Percentiles rank a stretch among this genome's conserved stretches.
These are phyloP conservation scores for Callimorpha dominula DNA, from an alignment of 2,888 invertebrate genomes.

Conservation along the genomic window DNA sequence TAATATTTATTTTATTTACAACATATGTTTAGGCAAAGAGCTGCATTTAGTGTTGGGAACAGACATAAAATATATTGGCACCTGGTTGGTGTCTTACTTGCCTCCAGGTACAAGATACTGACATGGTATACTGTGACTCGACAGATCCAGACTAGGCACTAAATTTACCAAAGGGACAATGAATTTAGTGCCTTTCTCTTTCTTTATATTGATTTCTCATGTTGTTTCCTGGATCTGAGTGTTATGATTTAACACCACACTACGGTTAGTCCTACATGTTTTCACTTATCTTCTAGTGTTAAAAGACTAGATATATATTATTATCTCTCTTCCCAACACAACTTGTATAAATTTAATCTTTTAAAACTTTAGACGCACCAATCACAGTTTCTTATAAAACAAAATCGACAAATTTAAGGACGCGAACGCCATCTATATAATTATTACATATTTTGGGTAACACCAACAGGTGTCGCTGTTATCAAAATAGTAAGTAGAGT, in stretches of 20 bases:
- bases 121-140: not conserved
- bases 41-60: not conserved
- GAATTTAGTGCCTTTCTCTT: no score
- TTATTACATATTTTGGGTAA: slow-evolving; percentile 6
- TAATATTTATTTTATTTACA: slow-evolving; percentile 42
- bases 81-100: no score
- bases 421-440: slow-evolving; percentile 30
- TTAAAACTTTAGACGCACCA: slow-evolving; percentile 4
- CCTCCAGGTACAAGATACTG: not conserved
- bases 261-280: no score
- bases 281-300: no score
- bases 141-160: not conserved
- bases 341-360: not conserved
- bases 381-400: slow-evolving; percentile 14
- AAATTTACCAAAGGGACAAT: no score
- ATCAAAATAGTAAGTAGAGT: not conserved
- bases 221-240: not conserved
- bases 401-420: slow-evolving; percentile 15
- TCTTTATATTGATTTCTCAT: not conserved
- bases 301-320: not conserved
- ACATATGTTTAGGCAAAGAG: slow-evolving; percentile 3
- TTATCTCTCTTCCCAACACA: not conserved
- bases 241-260: not conserved
- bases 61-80: not conserved
- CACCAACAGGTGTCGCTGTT: slow-evolving; percentile 1